Evolutionary conservation across 2,797 vertebrate species (phyloP).

Genomic region (Xenopus petersii): DNA sequence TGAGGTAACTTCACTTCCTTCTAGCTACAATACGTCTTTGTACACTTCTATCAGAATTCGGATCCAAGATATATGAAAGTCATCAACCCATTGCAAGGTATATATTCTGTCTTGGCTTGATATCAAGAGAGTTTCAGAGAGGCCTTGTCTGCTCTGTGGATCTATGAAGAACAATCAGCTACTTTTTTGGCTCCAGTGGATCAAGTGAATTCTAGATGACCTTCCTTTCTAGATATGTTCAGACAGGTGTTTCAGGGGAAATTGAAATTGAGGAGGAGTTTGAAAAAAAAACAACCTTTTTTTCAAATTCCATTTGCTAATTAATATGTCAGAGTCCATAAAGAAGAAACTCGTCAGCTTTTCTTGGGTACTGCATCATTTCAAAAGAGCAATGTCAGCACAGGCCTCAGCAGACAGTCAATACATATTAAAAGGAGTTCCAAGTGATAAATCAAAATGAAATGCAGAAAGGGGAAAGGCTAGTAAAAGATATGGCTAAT

Average conservation of each 20-base stretch:
- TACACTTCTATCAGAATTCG: too few relatives aligned
- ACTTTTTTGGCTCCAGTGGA: slow-evolving; percentile 5
- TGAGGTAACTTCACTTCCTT: background rate
- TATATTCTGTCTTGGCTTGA: slow-evolving; percentile 4
- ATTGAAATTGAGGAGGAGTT: slow-evolving; percentile 25
- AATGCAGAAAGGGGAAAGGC: slow-evolving; percentile 53
- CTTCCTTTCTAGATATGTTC: background rate
- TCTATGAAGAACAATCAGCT: slow-evolving; percentile 18
- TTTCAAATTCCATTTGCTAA: slow-evolving; percentile 79
- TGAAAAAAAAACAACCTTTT: slow-evolving; percentile 13
- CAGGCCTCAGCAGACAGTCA: slow-evolving; percentile 76
- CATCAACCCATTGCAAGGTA: slow-evolving; percentile 11
- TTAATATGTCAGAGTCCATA: slow-evolving; percentile 95
- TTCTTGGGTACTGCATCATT: slow-evolving; percentile 73
- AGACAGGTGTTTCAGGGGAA: slow-evolving; percentile 29
- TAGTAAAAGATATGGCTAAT: slow-evolving; percentile 38
- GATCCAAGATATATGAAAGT: background rate
- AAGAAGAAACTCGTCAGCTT: slow-evolving; percentile 80
- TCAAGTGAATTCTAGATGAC: slow-evolving; percentile 4
- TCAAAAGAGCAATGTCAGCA: slow-evolving; percentile 79
- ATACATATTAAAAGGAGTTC: slow-evolving; percentile 78
- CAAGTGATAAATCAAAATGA: slow-evolving; percentile 72
- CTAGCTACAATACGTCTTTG: too few relatives aligned
- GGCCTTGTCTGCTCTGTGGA: slow-evolving; percentile 20
- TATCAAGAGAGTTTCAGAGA: slow-evolving; percentile 7